Evolutionary conservation across 1,140 invertebrate species (phyloP).

Genomic region (Akabosia matsudoensis): DNA sequence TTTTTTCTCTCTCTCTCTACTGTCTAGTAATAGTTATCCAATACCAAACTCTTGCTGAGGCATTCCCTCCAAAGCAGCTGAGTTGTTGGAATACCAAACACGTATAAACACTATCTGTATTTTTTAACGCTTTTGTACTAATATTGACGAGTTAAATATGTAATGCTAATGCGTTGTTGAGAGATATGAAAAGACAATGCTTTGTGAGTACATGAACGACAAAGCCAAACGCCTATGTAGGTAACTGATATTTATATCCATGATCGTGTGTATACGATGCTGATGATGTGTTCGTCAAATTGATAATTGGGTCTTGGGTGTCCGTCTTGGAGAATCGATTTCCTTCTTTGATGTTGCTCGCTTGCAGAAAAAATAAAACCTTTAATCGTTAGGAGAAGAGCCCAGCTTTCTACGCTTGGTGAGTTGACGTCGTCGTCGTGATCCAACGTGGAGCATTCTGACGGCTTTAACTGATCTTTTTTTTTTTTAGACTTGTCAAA

Average conservation of each 20-base stretch:
- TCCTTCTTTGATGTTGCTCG: constrained; percentile 14
- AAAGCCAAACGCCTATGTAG: too few species aligned
- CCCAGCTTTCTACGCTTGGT: neutral
- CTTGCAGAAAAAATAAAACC: neutral
- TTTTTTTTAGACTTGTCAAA: neutral
- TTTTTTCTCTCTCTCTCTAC: neutral
- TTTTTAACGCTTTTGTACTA: too few species aligned
- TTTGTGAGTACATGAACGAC: too few species aligned
- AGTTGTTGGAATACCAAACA: too few species aligned
- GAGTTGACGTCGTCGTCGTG: too few species aligned
- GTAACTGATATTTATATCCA: neutral
- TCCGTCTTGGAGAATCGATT: constrained; percentile 1
- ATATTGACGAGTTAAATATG: too few species aligned
- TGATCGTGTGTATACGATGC: neutral
- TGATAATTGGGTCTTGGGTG: constrained; percentile 21
- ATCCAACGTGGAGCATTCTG: neutral
- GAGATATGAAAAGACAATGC: too few species aligned
- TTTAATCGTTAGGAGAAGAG: neutral
- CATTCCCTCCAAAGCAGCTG: too few species aligned
- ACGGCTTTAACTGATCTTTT: neutral
- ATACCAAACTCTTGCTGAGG: too few species aligned
- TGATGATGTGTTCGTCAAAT: constrained; percentile 8
- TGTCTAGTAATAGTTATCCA: too few species aligned
- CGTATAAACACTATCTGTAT: too few species aligned
- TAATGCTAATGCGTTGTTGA: too few species aligned